Evolutionary conservation across 1,140 invertebrate genomes (phyloP), one percentile per base, ranked within the genome.

Genomic region (Drosophila parabipectinata): DNA sequence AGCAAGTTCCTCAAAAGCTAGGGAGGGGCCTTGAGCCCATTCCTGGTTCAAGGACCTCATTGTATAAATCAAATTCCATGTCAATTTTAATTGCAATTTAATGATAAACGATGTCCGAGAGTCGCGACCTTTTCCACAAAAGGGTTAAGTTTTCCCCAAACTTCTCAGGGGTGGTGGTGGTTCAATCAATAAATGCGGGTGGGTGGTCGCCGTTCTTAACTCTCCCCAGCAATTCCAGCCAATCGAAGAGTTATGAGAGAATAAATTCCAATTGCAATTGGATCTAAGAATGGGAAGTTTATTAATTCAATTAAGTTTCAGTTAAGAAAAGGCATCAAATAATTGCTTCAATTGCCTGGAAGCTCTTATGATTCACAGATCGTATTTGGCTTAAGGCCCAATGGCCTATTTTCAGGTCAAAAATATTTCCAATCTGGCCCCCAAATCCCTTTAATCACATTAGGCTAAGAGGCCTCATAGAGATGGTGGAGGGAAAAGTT

Each of bases 1-100:
- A 21, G 21, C 21, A 21, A 21, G 21, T 21, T 21, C n/a, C n/a
- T n/a, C n/a, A n/a, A n/a, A n/a, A n/a, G n/a, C n/a, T n/a, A n/a
- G n/a, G n/a, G n/a, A 21, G 21, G 21, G 21, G 21, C 21, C 21
- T 18, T 18, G 18, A 28, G 28, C 32, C 51, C 51, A 32, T 18
- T 21, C 9, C 32, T 10, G 28, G 37, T 32, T 26, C 4, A 18
- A 24, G 39, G 4, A 45, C 7, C n/a, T 44, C 21, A 52, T 51
- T 69, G n/a, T 45, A 73, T 85, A 85, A 85, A 85, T 85, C 82
- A 87, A 81, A 85, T 87, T 67, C 62, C 78, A 68, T 81, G 82
- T 85, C 69, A 85, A 78, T 81, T 87, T 77, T 81, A 85, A 85
- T 85, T 87, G 82, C 77, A 72, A 67, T 85, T 81, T 87, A 85